Percentiles rank a stretch among this genome's conserved stretches.
These are phyloP conservation scores for Zoanthus gigantus DNA, from an alignment of 92 coral and sea anemone species.

Conservation along the genomic window DNA sequence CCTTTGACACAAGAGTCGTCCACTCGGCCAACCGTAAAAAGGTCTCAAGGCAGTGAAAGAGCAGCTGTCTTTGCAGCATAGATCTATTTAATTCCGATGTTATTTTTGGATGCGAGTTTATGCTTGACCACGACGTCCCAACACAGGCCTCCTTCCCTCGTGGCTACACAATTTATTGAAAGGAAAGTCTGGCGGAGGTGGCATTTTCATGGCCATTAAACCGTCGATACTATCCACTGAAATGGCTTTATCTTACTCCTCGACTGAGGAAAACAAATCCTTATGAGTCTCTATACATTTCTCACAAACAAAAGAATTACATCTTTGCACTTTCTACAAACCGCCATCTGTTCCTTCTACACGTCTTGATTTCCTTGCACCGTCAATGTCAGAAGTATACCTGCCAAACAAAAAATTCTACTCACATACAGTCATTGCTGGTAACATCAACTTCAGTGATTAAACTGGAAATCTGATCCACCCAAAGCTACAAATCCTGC, in stretches of 20 bases:
- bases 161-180: conserved; percentile 15
- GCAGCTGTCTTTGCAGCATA: conserved; percentile 43
- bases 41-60: not conserved
- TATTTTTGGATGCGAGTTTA: conserved; percentile 41
- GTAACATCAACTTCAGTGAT: conserved; percentile 34
- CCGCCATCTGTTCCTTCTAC: conserved; percentile 47
- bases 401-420: not conserved
- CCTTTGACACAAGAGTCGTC: conserved; percentile 4
- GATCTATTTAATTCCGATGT: conserved; percentile 42
- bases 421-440: conserved; percentile 28
- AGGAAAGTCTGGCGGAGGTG: conserved; percentile 16
- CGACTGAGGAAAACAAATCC: conserved; percentile 21
- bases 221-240: conserved; percentile 29
- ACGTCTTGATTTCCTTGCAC: conserved; percentile 41
- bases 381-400: conserved; percentile 22
- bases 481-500: conserved; percentile 38
- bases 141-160: conserved; percentile 16
- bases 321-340: conserved; percentile 43
- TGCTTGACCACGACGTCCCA: conserved; percentile 25
- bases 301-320: conserved; percentile 18
- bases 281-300: conserved; percentile 35
- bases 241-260: not conserved
- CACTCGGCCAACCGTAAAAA: conserved; percentile 34
- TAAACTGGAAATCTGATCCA: conserved; percentile 35
- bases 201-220: conserved; percentile 23